Percentiles rank a stretch among this genome's conserved stretches.
Evolutionary conservation across 2,888 invertebrate genomes (phyloP).

Genomic region (Drosophila anomelani): DNA sequence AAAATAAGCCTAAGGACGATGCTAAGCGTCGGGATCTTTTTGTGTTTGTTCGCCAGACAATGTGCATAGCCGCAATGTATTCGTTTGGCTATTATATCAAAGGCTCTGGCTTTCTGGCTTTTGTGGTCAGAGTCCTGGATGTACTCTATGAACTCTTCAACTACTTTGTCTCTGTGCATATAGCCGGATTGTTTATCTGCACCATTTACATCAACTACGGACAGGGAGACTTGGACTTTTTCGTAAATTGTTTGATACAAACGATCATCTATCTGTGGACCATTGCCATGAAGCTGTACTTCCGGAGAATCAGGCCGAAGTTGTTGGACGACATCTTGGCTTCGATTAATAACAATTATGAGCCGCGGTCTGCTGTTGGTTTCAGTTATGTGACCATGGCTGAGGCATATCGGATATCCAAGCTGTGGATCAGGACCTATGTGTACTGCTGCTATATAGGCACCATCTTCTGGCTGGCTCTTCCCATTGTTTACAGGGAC

Average conservation of each 20-base stretch:
- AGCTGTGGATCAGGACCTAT: constrained; percentile 65
- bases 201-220: constrained; percentile 67
- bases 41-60: constrained; percentile 59
- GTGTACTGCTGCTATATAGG: constrained; percentile 64
- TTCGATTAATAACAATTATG: constrained; percentile 63
- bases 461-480: constrained; percentile 60
- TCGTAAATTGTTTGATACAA: constrained; percentile 74
- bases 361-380: constrained; percentile 70
- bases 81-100: constrained; percentile 44
- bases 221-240: constrained; percentile 66
- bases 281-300: constrained; percentile 73
- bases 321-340: constrained; percentile 55
- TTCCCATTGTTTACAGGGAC: constrained; percentile 72
- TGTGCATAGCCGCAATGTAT: constrained; percentile 70
- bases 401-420: constrained; percentile 53
- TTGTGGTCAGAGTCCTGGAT: constrained; percentile 20
- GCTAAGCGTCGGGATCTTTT: constrained; percentile 69
- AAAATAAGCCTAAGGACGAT: neutral
- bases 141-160: constrained; percentile 63
- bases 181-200: constrained; percentile 67
- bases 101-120: neutral
- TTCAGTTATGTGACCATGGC: constrained; percentile 77
- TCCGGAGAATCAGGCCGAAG: constrained; percentile 62
- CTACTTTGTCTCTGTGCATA: constrained; percentile 67
- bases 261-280: constrained; percentile 75